Percentiles rank a stretch among this genome's conserved stretches.
Conservation (phyloP, 2,888 invertebrate species). For the Osedax frankpressi region DNA sequence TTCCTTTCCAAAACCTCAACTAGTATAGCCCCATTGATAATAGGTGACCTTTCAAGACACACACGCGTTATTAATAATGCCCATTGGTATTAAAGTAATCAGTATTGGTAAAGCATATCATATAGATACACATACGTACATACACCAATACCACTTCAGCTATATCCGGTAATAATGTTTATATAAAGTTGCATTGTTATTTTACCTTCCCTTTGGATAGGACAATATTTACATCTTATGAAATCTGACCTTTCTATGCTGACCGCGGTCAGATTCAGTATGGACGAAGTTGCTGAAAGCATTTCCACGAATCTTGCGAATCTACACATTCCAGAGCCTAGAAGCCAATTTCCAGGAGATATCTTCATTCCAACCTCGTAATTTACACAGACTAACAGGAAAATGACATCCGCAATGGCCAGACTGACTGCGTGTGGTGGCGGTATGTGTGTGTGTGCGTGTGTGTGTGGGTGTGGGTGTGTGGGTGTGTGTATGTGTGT, state of each 20-base stretch:
- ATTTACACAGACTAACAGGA: constrained; percentile 48
- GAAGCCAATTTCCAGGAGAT: constrained; percentile 38
- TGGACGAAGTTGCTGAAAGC: constrained; percentile 48
- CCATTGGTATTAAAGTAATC: too few species aligned
- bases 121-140: too few species aligned
- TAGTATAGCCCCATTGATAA: too few species aligned
- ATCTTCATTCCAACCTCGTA: constrained; percentile 45
- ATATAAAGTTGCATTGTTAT: neutral
- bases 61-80: too few species aligned
- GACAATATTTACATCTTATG: too few species aligned
- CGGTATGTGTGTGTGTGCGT: neutral
- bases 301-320: constrained; percentile 48
- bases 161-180: neutral
- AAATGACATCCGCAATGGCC: constrained; percentile 48
- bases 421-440: constrained; percentile 38
- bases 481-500: neutral
- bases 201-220: neutral
- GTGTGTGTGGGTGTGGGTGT: neutral
- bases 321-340: constrained; percentile 48
- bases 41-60: too few species aligned
- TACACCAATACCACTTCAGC: too few species aligned
- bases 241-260: constrained; percentile 49
- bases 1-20: too few species aligned
- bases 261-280: constrained; percentile 50
- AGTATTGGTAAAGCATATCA: too few species aligned